Evolutionary conservation across 1,140 invertebrate genomes (phyloP).

Genomic region (Bilobella aurantiaca): DNA sequence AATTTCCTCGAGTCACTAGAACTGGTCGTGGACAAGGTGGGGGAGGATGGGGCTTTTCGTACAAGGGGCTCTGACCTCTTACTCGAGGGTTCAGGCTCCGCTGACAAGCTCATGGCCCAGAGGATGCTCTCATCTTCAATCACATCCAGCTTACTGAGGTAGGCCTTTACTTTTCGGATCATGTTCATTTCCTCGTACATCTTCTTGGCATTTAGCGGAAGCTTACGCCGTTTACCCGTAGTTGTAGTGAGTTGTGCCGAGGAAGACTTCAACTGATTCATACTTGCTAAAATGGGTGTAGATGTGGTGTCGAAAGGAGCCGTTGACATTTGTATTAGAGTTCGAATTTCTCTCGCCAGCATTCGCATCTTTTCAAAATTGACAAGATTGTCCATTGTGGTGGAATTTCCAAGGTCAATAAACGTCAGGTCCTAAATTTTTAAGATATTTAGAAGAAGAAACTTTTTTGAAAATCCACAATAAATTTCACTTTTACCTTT

Average conservation of each 20-base stretch:
- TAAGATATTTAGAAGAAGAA: not conserved
- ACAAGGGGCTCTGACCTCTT: slow-evolving; percentile 12
- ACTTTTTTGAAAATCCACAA: not conserved
- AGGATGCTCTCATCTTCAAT: slow-evolving; percentile 15
- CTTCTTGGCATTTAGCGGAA: slow-evolving; percentile 87
- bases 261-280: slow-evolving; percentile 59
- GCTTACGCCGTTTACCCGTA: slow-evolving; percentile 36
- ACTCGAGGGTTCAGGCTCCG: slow-evolving; percentile 26
- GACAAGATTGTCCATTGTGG: slow-evolving; percentile 77
- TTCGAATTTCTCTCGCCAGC: slow-evolving; percentile 94
- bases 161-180: slow-evolving; percentile 32
- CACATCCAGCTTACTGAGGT: not conserved
- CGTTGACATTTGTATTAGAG: slow-evolving; percentile 89
- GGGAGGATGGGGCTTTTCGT: not conserved
- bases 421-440: slow-evolving; percentile 85
- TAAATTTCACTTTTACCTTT: slow-evolving; percentile 46
- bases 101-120: slow-evolving; percentile 31
- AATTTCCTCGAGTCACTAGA: not conserved
- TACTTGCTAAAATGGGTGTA: slow-evolving; percentile 72
- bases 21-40: not conserved
- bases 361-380: slow-evolving; percentile 99
- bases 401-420: slow-evolving; percentile 94
- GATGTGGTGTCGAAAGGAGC: slow-evolving; percentile 78
- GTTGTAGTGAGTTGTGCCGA: slow-evolving; percentile 18
- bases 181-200: slow-evolving; percentile 82